Conservation (phyloP, 2,888 invertebrate genomes). For the Alsophila aescularia region DNA sequence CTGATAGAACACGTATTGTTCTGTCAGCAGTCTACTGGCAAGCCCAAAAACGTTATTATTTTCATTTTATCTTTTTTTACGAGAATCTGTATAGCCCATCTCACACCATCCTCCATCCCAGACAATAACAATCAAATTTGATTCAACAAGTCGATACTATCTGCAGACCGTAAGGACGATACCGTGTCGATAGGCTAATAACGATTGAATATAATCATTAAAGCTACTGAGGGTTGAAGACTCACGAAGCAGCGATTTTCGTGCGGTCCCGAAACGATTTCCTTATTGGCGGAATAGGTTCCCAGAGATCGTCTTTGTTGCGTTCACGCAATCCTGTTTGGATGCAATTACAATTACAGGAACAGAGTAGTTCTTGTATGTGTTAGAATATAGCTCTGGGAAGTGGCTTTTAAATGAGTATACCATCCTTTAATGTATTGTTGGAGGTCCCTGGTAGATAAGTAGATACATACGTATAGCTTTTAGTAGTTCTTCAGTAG, state of each 20-base stretch:
- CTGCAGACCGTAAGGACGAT: slow-evolving; percentile 34
- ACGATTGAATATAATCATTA: slow-evolving; percentile 62
- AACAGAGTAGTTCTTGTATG: slow-evolving; percentile 30
- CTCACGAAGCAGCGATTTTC: slow-evolving; percentile 75
- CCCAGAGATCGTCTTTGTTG: slow-evolving; percentile 71
- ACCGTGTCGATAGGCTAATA: slow-evolving; percentile 47
- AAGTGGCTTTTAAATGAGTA: slow-evolving; percentile 9
- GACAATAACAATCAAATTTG: slow-evolving; percentile 37
- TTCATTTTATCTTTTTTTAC: background rate
- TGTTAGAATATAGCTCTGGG: slow-evolving; percentile 18
- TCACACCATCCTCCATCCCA: slow-evolving; percentile 13
- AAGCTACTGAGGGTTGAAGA: slow-evolving; percentile 50
- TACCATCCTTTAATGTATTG: too few species aligned
- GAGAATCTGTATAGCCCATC: slow-evolving; percentile 7
- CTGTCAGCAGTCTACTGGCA: too few species aligned
- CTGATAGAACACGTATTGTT: too few species aligned
- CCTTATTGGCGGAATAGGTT: slow-evolving; percentile 76
- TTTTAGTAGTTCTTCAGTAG: too few species aligned
- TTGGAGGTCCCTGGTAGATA: too few species aligned
- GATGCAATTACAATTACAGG: slow-evolving; percentile 45
- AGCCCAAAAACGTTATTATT: too few species aligned
- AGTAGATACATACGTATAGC: too few species aligned
- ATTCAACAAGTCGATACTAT: slow-evolving; percentile 38
- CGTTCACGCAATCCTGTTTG: slow-evolving; percentile 47
- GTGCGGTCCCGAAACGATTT: slow-evolving; percentile 70